Base-by-base conservation (phyloP, 37 sponge, comb jelly and placozoan genomes). In the Tethya wilhelma region DNA sequence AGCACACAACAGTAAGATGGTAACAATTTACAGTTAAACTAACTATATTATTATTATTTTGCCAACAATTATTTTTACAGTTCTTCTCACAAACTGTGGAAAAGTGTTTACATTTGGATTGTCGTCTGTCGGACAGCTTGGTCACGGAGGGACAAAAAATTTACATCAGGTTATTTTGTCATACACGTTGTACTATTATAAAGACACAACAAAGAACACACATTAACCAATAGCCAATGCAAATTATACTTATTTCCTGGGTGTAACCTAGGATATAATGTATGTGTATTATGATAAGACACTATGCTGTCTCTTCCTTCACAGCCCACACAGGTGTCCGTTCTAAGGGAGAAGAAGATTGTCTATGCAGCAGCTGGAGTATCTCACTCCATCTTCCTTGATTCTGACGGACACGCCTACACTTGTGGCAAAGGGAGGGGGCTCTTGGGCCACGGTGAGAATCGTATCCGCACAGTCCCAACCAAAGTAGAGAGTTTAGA, bases 371-470 rank as follows among this genome's bases (percentile, higher is more conserved):
- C 88, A 38, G 88, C 82, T 59, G 76, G 88, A 43, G 88, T 81
- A 6, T 81, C 60, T 28, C 82, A 88, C 34, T 78, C 88, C 25
- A 59, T 88, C 57, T 81, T 88, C 33, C 34, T 88, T 17, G 82
- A 88, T 59, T 68, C 76, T 29, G 46, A 39, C 49, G 91, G 91
- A 55, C 36, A 20, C 2, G 91, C 70, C 53, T 90, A 70, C 64
- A 85, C 82, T 1, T 90, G 86, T 65, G 86, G 91, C 23, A 81
- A 69, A 12, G 75, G 91, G n/a, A 75, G 63, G 28, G 91, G 90
- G 6, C 57, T 75, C n/a, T 78, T 90, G 42, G 86, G 91, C 5
- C 86, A 85, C 29, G 83, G 86, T 11, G 74, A 86, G 4, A 71
- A 67, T 9, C 67, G 69, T 25, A 84, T 85, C 1, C 56, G 55